A percentile compares a stretch with the other conserved stretches of the same genome.
Conservation (phyloP, 2,113 vertebrate genomes). For the Zapus hudsonius region DNA sequence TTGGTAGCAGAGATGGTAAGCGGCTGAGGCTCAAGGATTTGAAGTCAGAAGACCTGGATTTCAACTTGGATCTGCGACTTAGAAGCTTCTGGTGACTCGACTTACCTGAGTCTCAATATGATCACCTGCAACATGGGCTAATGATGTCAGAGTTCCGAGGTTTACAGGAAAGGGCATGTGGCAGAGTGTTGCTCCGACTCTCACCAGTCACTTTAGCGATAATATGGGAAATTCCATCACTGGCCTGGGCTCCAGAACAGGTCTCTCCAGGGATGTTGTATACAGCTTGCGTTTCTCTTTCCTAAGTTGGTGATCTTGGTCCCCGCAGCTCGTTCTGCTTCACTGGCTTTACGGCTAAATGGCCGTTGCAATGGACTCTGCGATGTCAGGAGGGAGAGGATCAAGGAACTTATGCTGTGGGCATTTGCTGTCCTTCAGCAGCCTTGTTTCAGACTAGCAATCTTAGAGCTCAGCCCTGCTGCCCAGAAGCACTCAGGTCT, state of each 20-base stretch:
- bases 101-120: not conserved
- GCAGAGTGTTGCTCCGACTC: not conserved
- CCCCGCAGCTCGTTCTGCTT: not conserved
- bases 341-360: not conserved
- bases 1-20: not conserved
- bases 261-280: not conserved
- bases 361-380: not conserved
- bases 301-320: not conserved
- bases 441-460: not conserved
- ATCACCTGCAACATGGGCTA: not conserved
- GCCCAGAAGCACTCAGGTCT: not conserved
- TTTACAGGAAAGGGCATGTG: not conserved
- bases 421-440: not conserved
- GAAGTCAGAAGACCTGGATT: not conserved
- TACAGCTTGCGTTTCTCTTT: not conserved
- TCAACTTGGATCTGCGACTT: not conserved
- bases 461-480: not conserved
- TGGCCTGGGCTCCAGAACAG: not conserved
- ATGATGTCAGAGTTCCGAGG: not conserved
- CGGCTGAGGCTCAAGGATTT: not conserved
- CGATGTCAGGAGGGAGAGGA: not conserved
- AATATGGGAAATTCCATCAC: fast-evolving
- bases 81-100: not conserved
- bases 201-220: not conserved
- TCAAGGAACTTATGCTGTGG: not conserved